Evolutionary conservation across 1,140 invertebrate species (phyloP).

Genomic region (Bombus polaris): DNA sequence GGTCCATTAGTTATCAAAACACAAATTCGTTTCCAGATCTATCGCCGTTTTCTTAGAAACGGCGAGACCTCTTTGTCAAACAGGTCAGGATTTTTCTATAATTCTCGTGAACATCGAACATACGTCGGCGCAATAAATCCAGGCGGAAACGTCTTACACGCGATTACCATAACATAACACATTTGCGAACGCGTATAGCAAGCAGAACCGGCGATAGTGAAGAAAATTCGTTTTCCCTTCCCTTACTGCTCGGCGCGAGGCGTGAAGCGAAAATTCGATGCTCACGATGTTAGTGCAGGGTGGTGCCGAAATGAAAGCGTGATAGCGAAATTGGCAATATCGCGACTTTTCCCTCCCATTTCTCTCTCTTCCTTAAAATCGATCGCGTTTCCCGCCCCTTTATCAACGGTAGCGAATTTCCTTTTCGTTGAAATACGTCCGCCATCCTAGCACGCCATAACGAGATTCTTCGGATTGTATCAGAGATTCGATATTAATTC

Average conservation of each 20-base stretch:
- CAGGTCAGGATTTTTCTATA: constrained; percentile 32
- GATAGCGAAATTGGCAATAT: constrained; percentile 70
- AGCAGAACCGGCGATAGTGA: constrained; percentile 39
- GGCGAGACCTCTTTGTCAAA: not conserved
- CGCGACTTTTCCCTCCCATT: constrained; percentile 52
- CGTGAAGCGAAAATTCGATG: constrained; percentile 61
- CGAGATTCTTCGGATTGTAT: not conserved
- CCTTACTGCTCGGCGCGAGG: constrained; percentile 12
- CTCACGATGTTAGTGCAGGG: constrained; percentile 58
- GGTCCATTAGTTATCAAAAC: not conserved
- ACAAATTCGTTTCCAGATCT: too few species aligned
- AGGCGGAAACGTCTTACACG: constrained; percentile 22
- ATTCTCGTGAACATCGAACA: constrained; percentile 3
- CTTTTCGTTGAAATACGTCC: constrained; percentile 25
- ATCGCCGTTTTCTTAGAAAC: not conserved
- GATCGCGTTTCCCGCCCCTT: constrained; percentile 2
- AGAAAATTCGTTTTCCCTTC: constrained; percentile 56
- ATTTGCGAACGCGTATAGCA: constrained; percentile 18
- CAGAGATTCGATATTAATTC: constrained; percentile 31
- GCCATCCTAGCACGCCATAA: not conserved
- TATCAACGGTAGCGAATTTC: constrained; percentile 17
- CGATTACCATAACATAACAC: constrained; percentile 44
- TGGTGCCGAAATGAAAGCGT: constrained; percentile 59
- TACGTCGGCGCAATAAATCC: constrained; percentile 28
- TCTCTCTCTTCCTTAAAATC: constrained; percentile 54